Evolutionary conservation across 2,797 vertebrate genomes (phyloP).

Genomic region (Cirrhinus molitorella): DNA sequence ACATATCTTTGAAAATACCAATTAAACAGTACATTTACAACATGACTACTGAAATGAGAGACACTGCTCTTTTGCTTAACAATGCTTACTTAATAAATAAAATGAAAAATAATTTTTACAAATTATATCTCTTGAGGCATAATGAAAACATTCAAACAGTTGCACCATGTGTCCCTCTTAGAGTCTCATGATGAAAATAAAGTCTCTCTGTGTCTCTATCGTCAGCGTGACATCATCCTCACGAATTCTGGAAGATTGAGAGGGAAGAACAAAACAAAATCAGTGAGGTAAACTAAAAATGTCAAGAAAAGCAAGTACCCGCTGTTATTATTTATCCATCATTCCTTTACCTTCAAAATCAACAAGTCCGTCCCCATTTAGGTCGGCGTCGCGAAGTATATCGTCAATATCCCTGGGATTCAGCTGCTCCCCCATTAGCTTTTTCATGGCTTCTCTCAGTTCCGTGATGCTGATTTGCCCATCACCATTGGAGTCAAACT

Average conservation of each 20-base stretch:
- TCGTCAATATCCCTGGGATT: conserved; percentile 91
- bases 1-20: conserved; percentile 1
- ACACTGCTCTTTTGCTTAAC: background rate
- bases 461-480: conserved; percentile 91
- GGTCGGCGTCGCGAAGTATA: conserved; percentile 90
- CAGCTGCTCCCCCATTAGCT: conserved; percentile 91
- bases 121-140: background rate
- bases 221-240: conserved; percentile 58
- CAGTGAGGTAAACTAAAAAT: background rate
- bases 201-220: background rate
- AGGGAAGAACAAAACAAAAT: conserved; percentile 1
- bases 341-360: conserved; percentile 90
- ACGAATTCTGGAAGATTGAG: conserved; percentile 53
- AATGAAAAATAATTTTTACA: background rate
- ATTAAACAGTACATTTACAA: conserved; percentile 5
- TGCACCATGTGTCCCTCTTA: background rate
- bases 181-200: background rate
- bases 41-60: background rate
- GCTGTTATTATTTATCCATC: background rate
- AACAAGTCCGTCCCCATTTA: conserved; percentile 92
- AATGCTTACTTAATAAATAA: background rate
- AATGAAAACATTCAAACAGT: conserved; percentile 1
- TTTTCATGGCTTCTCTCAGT: conserved; percentile 93
- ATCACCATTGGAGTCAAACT: conserved; percentile 94
- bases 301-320: background rate